Evolutionary conservation across 2,113 vertebrate species (phyloP).

Genomic region (Orycteropus afer): DNA sequence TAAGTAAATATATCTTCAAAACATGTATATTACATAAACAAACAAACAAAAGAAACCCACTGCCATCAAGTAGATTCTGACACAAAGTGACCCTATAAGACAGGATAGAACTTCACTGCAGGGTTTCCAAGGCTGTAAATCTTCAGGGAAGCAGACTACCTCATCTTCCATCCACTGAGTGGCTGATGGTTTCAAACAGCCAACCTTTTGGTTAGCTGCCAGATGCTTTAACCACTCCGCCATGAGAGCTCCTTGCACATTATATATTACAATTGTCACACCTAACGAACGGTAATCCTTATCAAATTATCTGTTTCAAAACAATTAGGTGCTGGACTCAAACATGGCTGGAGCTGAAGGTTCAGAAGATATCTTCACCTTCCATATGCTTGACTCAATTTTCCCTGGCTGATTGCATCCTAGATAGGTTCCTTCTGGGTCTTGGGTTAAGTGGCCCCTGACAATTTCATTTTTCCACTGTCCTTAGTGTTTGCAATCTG

Average conservation of each 20-base stretch:
- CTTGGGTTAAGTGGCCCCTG: neutral
- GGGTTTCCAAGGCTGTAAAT: too few relatives aligned
- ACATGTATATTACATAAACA: too few relatives aligned
- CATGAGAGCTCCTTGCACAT: too few relatives aligned
- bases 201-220: too few relatives aligned
- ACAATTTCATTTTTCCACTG: neutral
- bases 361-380: neutral
- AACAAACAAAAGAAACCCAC: too few relatives aligned
- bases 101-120: too few relatives aligned
- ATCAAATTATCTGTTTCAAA: neutral
- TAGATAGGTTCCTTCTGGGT: neutral
- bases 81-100: too few relatives aligned
- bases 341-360: neutral
- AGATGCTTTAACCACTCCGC: too few relatives aligned
- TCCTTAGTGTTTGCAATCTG: neutral
- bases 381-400: neutral
- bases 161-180: too few relatives aligned
- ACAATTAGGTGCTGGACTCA: neutral
- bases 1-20: neutral
- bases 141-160: too few relatives aligned
- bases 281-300: neutral
- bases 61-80: too few relatives aligned
- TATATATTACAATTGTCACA: neutral
- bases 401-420: neutral
- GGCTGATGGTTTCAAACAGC: too few relatives aligned